Conservation (phyloP, 2,113 vertebrate genomes). For the Fukomys damarensis region DNA sequence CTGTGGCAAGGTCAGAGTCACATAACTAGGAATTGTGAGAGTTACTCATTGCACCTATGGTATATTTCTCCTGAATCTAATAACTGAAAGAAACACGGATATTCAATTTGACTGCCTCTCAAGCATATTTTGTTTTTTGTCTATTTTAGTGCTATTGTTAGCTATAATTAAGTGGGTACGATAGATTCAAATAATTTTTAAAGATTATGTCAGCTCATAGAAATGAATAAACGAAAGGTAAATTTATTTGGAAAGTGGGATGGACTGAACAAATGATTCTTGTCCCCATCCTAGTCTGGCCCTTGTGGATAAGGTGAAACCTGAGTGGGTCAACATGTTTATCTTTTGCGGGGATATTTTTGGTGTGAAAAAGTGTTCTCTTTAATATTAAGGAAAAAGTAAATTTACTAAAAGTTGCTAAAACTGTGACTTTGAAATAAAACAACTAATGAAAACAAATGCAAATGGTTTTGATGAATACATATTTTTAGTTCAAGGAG, state of each 20-base stretch:
- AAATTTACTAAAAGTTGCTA: conserved; percentile 26
- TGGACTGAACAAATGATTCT: neutral
- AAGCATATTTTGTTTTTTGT: neutral
- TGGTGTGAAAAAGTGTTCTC: neutral
- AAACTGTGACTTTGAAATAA: conserved; percentile 41
- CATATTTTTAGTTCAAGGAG: conserved; percentile 49
- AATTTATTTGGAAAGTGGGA: neutral
- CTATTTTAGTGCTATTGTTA: neutral
- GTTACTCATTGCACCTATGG: neutral
- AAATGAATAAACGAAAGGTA: neutral
- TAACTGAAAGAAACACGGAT: neutral
- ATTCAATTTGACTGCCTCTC: neutral
- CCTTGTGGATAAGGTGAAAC: too few species aligned
- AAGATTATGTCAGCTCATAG: neutral
- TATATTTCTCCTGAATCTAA: neutral
- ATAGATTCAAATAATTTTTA: neutral
- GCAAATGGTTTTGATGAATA: conserved; percentile 45
- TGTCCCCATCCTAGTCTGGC: neutral
- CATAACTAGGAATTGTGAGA: neutral
- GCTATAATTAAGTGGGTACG: neutral
- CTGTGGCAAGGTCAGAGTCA: neutral
- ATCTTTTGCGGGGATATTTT: neutral
- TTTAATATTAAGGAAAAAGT: conserved; percentile 21
- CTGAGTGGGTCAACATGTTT: neutral
- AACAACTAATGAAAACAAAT: conserved; percentile 42